Percentiles rank a stretch among this genome's conserved stretches.
Conservation (phyloP, 2,797 vertebrate genomes). For the Nyctalus aviator region DNA sequence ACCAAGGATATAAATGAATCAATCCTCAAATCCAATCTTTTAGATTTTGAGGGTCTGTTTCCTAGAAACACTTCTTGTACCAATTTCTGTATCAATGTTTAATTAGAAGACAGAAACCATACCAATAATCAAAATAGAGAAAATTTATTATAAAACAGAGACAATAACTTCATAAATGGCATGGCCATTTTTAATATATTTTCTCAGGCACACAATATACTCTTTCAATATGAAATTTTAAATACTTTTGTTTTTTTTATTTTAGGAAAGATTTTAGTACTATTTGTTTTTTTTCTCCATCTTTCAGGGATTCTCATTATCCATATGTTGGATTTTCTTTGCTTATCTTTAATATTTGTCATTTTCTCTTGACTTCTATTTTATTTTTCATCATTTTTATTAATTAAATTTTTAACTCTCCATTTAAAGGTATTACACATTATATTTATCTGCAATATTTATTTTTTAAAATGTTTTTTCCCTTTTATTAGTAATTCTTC, state of each 20-base stretch:
- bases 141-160: slow-evolving; percentile 19
- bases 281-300: neutral
- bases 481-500: neutral
- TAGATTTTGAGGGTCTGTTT: neutral
- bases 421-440: neutral
- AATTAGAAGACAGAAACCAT: neutral
- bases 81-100: neutral
- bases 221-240: slow-evolving; percentile 29
- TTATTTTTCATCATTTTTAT: slow-evolving; percentile 26
- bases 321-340: slow-evolving; percentile 24
- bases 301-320: slow-evolving; percentile 20
- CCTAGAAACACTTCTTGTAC: neutral
- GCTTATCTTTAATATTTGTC: neutral
- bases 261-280: slow-evolving; percentile 20
- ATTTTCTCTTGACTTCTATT: slow-evolving; percentile 12
- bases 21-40: neutral
- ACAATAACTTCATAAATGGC: neutral
- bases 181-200: neutral
- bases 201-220: neutral
- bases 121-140: neutral
- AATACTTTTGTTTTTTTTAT: slow-evolving; percentile 19
- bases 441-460: neutral
- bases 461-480: neutral
- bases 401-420: neutral
- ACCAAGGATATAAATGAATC: neutral